Evolutionary conservation across 2,113 vertebrate genomes (phyloP), one percentile per base, ranked within the genome.

Genomic region (Apteryx mantelli): DNA sequence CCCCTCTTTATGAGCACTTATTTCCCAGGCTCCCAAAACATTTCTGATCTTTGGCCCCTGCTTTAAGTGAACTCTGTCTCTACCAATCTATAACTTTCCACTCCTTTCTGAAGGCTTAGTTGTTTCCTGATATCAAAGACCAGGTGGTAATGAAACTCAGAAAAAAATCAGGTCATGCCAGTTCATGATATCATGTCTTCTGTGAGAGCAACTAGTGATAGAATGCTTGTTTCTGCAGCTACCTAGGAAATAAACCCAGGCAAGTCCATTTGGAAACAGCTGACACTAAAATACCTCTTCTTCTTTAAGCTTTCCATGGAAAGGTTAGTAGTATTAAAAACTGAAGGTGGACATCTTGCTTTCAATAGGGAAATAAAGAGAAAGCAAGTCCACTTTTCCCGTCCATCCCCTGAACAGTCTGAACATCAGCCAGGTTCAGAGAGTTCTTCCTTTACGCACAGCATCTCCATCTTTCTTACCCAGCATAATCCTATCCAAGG

Each of bases 11-110:
- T 56, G 14, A 89, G 25, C 11, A 82, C 28, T 83, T 91, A 95
- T 86, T 96, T 94, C 81, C 73, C 75, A 95, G 73, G 18, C 17
- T 61, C 73, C 42, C 11, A 82, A 88, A 91, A 64, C 7, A 89
- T 85, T 96, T 93, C 71, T 96, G 89, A 90, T 89, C 78, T 87
- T 90, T 93, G 63, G 30, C 8, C 81, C 4, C n/a, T 78, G 36
- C 52, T 90, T 88, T 86, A 83, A 82, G 42, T 80, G 13, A 9
- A 53, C 30, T 48, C 24, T 38, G 5, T 48, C 64, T 48, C 32
- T 84, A 73, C 52, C 71, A 32, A 13, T 76, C 63, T 69, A 1
- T 86, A 78, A 52, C 6, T 79, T 88, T 87, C 50, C 42, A 66
- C 14, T 93, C 17, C 20, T 89, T 86, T 89, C 55, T 82, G 61